Evolutionary conservation across 2,888 invertebrate species (phyloP).

Genomic region (Mythimna pallens): DNA sequence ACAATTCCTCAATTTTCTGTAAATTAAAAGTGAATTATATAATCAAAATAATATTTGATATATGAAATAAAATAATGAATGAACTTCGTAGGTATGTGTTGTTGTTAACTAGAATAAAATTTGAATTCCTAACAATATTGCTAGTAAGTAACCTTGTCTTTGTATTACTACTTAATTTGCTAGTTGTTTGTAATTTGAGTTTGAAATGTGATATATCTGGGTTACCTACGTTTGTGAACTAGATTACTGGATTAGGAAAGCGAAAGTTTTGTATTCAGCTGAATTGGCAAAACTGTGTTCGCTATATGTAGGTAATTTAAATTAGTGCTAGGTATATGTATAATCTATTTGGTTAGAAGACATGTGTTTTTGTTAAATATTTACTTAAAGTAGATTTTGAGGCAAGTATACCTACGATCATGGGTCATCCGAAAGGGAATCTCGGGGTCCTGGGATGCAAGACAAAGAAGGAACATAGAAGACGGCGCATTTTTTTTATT

Average conservation of each 20-base stretch:
- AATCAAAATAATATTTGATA: conserved; percentile 3
- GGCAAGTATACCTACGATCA: no score
- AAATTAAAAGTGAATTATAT: not conserved
- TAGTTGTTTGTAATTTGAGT: not conserved
- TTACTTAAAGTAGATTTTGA: no score
- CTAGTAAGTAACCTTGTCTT: not conserved
- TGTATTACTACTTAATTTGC: not conserved
- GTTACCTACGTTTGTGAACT: conserved; percentile 7
- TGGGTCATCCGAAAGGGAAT: no score
- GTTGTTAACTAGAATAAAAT: conserved; percentile 11
- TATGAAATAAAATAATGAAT: not conserved
- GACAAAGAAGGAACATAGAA: no score
- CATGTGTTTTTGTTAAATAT: not conserved
- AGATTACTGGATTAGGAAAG: conserved; percentile 12
- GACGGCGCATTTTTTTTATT: no score
- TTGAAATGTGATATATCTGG: conserved; percentile 20
- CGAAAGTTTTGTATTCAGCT: not conserved
- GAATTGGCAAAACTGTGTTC: not conserved
- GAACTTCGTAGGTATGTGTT: not conserved
- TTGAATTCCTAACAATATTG: conserved; percentile 6
- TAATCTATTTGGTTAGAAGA: not conserved
- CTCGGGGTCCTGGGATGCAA: no score
- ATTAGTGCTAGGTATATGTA: not conserved
- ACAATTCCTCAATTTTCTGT: conserved; percentile 1
- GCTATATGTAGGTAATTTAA: not conserved